phyloP scores from a whole-genome alignment of 1,140 invertebrate species.

The Solenopsis fugax region DNA sequence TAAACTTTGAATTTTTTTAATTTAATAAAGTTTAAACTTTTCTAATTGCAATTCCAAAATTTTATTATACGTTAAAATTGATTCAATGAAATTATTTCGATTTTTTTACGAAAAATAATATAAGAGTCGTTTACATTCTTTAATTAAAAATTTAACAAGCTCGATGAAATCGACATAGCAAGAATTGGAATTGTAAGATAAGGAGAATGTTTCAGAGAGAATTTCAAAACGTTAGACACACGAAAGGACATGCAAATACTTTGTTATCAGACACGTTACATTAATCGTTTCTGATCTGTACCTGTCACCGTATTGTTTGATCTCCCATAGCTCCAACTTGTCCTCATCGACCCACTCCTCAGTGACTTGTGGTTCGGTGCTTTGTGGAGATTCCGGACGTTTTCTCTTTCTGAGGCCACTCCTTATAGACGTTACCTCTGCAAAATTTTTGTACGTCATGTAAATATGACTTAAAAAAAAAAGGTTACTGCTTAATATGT shows the following conservation, averaged over 20 bases:
- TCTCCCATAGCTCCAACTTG: slow-evolving; percentile 98
- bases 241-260: slow-evolving; percentile 40
- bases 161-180: background rate
- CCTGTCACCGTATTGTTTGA: slow-evolving; percentile 97
- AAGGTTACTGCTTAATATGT: background rate
- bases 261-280: background rate
- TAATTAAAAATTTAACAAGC: background rate
- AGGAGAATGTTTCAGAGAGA: slow-evolving; percentile 20
- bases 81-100: background rate
- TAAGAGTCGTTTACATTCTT: background rate
- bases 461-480: slow-evolving; percentile 4
- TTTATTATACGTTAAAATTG: background rate
- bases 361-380: slow-evolving; percentile 95
- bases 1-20: background rate
- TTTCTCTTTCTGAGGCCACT: slow-evolving; percentile 97
- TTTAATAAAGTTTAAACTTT: slow-evolving; percentile 15
- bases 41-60: background rate
- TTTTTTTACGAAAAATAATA: background rate
- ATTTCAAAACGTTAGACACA: slow-evolving; percentile 9
- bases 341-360: slow-evolving; percentile 99
- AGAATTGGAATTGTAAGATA: background rate
- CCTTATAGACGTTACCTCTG: slow-evolving; percentile 97
- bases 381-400: slow-evolving; percentile 95
- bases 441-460: slow-evolving; percentile 43
- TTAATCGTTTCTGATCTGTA: slow-evolving; percentile 78